Conservation (phyloP, 2,888 invertebrate genomes). For the Torymus texanus region DNA sequence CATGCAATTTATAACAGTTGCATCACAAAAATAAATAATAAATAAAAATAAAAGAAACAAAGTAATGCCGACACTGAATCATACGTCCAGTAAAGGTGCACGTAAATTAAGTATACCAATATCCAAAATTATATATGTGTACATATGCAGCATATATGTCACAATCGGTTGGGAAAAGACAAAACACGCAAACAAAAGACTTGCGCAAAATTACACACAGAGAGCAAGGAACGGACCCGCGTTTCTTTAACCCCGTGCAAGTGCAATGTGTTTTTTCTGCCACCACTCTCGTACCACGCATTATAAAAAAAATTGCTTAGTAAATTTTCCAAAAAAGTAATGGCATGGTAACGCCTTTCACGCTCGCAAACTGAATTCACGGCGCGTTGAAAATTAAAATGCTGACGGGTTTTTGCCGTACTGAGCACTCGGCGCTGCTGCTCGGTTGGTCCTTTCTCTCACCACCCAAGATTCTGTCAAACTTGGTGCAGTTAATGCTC, state of each 20-base stretch:
- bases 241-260: neutral
- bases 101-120: too few species aligned
- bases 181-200: conserved; percentile 49
- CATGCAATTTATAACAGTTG: too few species aligned
- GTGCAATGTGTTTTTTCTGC: too few species aligned
- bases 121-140: too few species aligned
- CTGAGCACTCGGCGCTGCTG: neutral
- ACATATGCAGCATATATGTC: neutral
- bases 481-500: conserved; percentile 58
- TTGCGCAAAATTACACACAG: conserved; percentile 18
- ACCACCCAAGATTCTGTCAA: conserved; percentile 59
- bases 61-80: too few species aligned
- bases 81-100: too few species aligned
- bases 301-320: conserved; percentile 32
- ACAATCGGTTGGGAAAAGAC: conserved; percentile 11
- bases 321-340: neutral
- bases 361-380: too few species aligned
- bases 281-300: too few species aligned
- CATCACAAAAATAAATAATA: too few species aligned
- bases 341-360: too few species aligned
- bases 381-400: conserved; percentile 13
- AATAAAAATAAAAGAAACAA: too few species aligned
- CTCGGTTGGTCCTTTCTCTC: conserved; percentile 56
- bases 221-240: too few species aligned
- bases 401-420: conserved; percentile 22